A percentile compares a stretch with the other conserved stretches of the same genome.
These are phyloP conservation scores for Lasioglossum marginatum DNA, from an alignment of 2,888 invertebrate genomes.

Conservation along the genomic window DNA sequence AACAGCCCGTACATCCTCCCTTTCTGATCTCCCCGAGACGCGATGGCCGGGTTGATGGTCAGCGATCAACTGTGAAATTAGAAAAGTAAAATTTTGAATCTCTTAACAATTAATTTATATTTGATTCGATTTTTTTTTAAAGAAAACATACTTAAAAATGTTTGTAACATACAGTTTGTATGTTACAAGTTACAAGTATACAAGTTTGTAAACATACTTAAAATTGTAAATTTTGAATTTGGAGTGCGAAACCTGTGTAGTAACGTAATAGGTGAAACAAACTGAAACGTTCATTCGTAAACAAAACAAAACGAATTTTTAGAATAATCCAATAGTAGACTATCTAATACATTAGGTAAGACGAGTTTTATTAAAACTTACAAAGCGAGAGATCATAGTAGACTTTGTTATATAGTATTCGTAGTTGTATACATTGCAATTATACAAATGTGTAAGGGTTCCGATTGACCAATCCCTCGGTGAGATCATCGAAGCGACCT, in stretches of 20 bases:
- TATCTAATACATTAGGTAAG: too few species aligned
- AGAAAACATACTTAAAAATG: too few species aligned
- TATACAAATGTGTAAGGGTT: neutral
- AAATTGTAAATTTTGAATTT: too few species aligned
- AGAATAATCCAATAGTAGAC: too few species aligned
- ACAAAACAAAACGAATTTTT: too few species aligned
- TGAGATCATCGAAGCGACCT: neutral
- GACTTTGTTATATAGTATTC: neutral
- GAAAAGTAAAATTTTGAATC: too few species aligned
- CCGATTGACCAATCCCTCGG: neutral
- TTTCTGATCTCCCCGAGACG: slow-evolving; percentile 25
- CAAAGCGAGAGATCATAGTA: neutral
- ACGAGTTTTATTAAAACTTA: neutral
- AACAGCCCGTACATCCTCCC: slow-evolving; percentile 14
- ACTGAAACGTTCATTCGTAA: neutral
- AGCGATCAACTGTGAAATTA: neutral
- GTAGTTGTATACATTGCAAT: neutral
- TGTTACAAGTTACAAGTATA: too few species aligned
- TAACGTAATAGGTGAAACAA: neutral
- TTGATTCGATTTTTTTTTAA: too few species aligned
- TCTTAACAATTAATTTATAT: too few species aligned
- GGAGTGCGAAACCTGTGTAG: too few species aligned
- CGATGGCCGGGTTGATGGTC: slow-evolving; percentile 20
- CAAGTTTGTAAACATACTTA: too few species aligned
- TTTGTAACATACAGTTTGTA: too few species aligned